phyloP scores from a whole-genome alignment of 2,797 vertebrate genomes.

The Varecia variegata region DNA sequence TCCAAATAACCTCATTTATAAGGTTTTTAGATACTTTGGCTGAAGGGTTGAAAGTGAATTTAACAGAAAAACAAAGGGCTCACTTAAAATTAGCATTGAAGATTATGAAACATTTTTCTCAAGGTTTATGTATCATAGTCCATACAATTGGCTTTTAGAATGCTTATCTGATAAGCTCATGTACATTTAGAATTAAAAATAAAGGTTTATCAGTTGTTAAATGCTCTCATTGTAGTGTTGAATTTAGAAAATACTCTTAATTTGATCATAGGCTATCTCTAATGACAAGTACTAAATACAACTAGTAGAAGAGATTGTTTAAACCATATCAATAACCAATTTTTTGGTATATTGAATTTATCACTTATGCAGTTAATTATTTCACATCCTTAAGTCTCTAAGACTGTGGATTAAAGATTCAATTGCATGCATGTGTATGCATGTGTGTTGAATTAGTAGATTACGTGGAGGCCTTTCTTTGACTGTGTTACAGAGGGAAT shows the following conservation, averaged over 20 bases:
- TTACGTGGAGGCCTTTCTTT: not conserved
- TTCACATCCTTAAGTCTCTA: not conserved
- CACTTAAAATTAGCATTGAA: not conserved
- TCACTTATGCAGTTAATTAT: not conserved
- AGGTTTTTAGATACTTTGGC: not conserved
- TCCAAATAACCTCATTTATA: not conserved
- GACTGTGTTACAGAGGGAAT: not conserved
- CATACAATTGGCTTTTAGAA: not conserved
- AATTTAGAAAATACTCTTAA: not conserved
- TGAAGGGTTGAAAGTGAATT: not conserved
- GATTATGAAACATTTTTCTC: constrained; percentile 9
- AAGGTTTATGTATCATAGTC: not conserved
- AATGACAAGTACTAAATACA: not conserved
- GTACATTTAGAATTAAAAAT: not conserved
- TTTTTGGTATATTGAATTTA: not conserved
- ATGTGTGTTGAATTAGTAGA: not conserved
- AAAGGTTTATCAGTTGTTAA: not conserved
- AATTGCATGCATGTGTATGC: not conserved
- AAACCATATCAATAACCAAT: not conserved
- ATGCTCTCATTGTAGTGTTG: not conserved
- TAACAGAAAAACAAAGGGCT: not conserved
- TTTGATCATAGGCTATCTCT: not conserved
- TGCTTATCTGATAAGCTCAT: not conserved
- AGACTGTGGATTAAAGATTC: not conserved
- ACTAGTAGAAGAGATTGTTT: not conserved